Conservation (phyloP, 2,797 vertebrate genomes). For the Alcedo quadribrachys region DNA sequence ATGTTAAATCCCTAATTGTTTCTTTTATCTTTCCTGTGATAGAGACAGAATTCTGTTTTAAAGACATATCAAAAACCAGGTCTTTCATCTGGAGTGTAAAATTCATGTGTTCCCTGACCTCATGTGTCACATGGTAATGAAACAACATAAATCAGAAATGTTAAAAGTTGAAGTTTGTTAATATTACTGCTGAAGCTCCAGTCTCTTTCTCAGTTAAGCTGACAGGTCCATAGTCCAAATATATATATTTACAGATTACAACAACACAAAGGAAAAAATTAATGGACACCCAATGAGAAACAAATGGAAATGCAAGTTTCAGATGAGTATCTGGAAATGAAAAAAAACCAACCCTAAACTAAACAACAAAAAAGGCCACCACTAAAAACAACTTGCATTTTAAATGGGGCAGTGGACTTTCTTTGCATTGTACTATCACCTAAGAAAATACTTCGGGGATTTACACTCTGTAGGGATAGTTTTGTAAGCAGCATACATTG, state of each 20-base stretch:
- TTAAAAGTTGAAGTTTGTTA: constrained; percentile 72
- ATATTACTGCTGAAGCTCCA: constrained; percentile 63
- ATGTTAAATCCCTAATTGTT: constrained; percentile 59
- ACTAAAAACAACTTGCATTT: neutral
- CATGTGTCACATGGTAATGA: constrained; percentile 63
- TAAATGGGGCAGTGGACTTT: neutral
- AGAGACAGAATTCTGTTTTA: constrained; percentile 55
- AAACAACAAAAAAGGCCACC: neutral
- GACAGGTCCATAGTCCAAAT: constrained; percentile 47
- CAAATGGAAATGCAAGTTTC: constrained; percentile 48
- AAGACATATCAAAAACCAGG: constrained; percentile 37
- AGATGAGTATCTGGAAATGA: neutral
- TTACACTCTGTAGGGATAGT: neutral
- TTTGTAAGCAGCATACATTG: neutral
- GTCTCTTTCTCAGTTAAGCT: constrained; percentile 52
- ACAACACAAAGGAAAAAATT: neutral
- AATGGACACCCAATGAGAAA: constrained; percentile 44
- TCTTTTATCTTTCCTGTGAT: constrained; percentile 61
- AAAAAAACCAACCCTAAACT: neutral
- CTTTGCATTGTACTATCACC: neutral
- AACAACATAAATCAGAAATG: constrained; percentile 70
- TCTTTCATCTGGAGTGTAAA: constrained; percentile 69
- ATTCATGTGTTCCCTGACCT: constrained; percentile 72
- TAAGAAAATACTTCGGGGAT: neutral
- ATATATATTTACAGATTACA: constrained; percentile 59